A percentile compares a stretch with the other conserved stretches of the same genome.
phyloP scores from a whole-genome alignment of 2,113 vertebrate genomes.

The Chaetura pelagica region DNA sequence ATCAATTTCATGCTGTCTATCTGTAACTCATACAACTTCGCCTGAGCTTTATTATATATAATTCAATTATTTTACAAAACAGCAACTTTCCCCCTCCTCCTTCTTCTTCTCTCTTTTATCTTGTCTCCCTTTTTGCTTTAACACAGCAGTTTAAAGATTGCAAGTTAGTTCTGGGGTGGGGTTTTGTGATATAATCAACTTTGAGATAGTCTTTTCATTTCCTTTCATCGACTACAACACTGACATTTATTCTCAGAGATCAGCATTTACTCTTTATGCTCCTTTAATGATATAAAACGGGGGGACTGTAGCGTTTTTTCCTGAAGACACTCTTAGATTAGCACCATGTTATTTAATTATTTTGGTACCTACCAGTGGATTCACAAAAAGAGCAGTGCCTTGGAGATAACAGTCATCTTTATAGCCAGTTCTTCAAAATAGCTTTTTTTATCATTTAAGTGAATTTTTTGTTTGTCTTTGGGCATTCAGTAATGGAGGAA shows the following conservation, averaged over 20 bases:
- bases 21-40: not conserved
- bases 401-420: constrained; percentile 46
- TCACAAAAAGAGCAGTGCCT: constrained; percentile 27
- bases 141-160: not conserved
- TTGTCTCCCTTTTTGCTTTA: constrained; percentile 1
- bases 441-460: constrained; percentile 16
- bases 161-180: constrained; percentile 34
- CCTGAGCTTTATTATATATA: not conserved
- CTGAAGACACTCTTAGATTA: constrained; percentile 30
- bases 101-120: constrained; percentile 21
- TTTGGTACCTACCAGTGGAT: constrained; percentile 26
- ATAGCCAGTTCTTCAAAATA: not conserved
- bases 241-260: constrained; percentile 1
- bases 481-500: constrained; percentile 41
- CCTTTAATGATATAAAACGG: not conserved
- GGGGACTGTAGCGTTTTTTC: not conserved
- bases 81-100: not conserved
- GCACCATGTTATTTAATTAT: constrained; percentile 20
- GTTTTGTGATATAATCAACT: constrained; percentile 42
- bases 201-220: constrained; percentile 32
- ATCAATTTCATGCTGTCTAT: not conserved
- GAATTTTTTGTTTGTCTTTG: constrained; percentile 28
- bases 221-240: not conserved
- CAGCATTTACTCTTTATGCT: not conserved
- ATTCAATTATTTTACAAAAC: not conserved